phyloP scores from a whole-genome alignment of 2,888 invertebrate genomes.

The Pseudococcus longispinus region DNA sequence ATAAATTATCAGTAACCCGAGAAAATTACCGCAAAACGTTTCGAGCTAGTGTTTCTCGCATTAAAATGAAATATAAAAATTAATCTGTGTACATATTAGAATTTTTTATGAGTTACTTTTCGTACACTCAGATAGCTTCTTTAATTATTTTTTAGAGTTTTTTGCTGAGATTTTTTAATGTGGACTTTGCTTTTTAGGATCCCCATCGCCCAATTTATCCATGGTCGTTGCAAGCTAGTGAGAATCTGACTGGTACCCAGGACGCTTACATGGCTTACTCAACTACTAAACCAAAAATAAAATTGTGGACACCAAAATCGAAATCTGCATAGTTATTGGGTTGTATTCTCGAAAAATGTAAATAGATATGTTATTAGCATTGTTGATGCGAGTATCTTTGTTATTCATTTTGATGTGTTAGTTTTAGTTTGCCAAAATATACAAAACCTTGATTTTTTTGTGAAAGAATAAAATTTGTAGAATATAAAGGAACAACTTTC shows the following conservation, averaged over 20 bases:
- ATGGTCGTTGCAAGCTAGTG: slow-evolving; percentile 86
- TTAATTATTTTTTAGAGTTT: too few species aligned
- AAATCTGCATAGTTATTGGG: background rate
- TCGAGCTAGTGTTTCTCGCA: background rate
- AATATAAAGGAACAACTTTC: too few species aligned
- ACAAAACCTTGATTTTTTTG: too few species aligned
- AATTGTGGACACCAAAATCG: slow-evolving; percentile 76
- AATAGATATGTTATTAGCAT: background rate
- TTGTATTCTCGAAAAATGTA: background rate
- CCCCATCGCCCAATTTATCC: slow-evolving; percentile 77
- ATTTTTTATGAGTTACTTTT: background rate
- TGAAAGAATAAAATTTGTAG: too few species aligned
- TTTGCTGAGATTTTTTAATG: background rate
- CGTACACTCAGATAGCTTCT: background rate
- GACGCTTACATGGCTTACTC: slow-evolving; percentile 87
- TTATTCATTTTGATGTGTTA: background rate
- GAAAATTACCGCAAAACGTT: too few species aligned
- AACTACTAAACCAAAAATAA: slow-evolving; percentile 85
- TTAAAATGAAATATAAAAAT: background rate
- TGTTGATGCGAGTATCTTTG: background rate
- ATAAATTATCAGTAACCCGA: too few species aligned
- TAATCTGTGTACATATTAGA: background rate
- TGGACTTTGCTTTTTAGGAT: slow-evolving; percentile 66
- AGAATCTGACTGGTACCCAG: slow-evolving; percentile 84
- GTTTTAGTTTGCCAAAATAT: too few species aligned